Conservation (phyloP, 2,113 vertebrate genomes). For the Anarhynchus alexandrinus region DNA sequence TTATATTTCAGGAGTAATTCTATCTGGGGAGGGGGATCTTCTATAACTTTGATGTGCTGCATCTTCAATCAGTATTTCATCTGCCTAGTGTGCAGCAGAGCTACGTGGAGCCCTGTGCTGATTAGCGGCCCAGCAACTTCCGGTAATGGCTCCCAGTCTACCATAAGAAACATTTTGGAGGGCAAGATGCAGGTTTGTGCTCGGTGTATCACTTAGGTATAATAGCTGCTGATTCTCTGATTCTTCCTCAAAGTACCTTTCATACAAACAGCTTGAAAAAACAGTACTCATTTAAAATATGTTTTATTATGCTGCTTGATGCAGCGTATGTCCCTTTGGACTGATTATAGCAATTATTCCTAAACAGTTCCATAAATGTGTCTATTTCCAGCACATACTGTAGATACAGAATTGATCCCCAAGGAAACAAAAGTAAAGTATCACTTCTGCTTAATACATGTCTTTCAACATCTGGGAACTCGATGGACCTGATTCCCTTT, state of each 20-base stretch:
- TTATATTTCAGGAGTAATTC: background rate
- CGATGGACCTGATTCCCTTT: background rate
- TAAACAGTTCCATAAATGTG: constrained; percentile 26
- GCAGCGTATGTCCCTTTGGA: background rate
- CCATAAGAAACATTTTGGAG: background rate
- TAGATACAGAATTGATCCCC: constrained; percentile 26
- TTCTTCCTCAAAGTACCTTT: background rate
- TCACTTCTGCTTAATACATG: background rate
- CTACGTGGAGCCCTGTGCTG: background rate
- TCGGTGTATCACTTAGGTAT: background rate
- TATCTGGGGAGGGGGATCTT: background rate
- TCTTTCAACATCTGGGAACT: background rate
- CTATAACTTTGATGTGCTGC: background rate
- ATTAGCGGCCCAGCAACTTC: background rate
- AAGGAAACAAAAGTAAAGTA: constrained; percentile 33
- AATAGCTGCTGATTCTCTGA: background rate
- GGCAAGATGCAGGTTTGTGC: background rate
- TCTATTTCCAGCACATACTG: background rate
- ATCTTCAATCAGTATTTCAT: background rate
- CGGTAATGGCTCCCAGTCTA: background rate
- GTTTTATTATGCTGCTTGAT: background rate
- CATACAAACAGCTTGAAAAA: constrained; percentile 1
- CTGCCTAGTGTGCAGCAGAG: background rate
- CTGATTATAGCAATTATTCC: constrained; percentile 42
- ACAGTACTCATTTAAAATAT: background rate